A percentile compares a stretch with the other conserved stretches of the same genome.
phyloP scores from a whole-genome alignment of 2,113 vertebrate genomes.

The Proterorhinus semilunaris region DNA sequence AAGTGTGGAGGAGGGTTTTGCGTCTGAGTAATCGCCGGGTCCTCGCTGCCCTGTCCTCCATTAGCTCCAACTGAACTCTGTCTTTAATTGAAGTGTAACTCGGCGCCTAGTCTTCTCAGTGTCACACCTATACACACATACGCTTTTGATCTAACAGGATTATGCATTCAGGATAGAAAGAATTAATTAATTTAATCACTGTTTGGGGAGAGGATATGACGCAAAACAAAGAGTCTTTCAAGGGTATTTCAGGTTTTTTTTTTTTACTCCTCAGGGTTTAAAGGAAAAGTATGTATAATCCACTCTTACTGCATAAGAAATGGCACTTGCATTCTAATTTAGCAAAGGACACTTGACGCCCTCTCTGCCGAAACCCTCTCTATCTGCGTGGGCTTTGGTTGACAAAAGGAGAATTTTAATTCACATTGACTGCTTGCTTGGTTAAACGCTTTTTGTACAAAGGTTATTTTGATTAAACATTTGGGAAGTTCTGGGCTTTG shows the following conservation, averaged over 20 bases:
- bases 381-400: neutral
- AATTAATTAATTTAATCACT: neutral
- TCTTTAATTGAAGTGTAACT: constrained; percentile 28
- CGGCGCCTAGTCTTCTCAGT: constrained; percentile 11
- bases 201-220: neutral
- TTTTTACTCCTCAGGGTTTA: no score
- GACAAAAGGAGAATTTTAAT: neutral
- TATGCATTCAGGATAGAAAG: neutral
- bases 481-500: neutral
- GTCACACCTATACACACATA: constrained; percentile 1
- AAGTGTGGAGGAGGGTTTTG: constrained; percentile 48
- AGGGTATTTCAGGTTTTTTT: no score
- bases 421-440: no score
- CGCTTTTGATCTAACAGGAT: neutral
- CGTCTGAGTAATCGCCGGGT: constrained; percentile 46
- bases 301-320: no score
- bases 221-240: no score
- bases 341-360: neutral
- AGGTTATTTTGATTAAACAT: neutral
- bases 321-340: no score
- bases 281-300: no score
- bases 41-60: constrained; percentile 11
- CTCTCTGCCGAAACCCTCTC: neutral
- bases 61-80: constrained; percentile 12
- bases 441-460: no score